Base-by-base conservation (phyloP, 2,888 invertebrate species). In the Gastrophysa polygoni region DNA sequence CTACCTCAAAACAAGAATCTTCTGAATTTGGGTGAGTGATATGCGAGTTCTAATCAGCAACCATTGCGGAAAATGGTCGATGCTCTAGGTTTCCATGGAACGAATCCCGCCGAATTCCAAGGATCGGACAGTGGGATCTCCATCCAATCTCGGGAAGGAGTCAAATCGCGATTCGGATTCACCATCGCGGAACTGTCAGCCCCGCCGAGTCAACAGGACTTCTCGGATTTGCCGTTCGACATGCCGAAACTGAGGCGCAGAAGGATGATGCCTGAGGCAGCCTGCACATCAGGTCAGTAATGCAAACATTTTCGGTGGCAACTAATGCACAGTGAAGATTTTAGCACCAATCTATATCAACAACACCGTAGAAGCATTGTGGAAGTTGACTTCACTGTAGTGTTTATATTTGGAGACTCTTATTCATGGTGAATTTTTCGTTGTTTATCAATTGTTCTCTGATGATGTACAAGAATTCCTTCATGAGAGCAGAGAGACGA, bases 101-200 rank as follows among this genome's bases (percentile, higher is more conserved):
- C 88, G 6, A 89, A 89, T 71, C 87, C 89, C 1, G 38, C 89
- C 11, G 92, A 92, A 82, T 90, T 92, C 70, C 91, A 93, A 72
- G 93, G 93, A 44, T 93, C 93, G 0, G 94, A 94, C 74, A 93
- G 93, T 79, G 94, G 94, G 29, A 94, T 94, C 75, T 94, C 93
- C 6, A 88, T 94, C 71, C 93, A 92, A 76, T 93, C 92, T 1
- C 85, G 91, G 20, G 91, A 91, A 57, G 61, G 60, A 10, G 68
- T 89, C n/a, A 91, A 91, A 77, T 88, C 87, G 6, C 80, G 88
- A 47, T 77, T 80, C 61, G 78, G 76, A 14, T 75, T 80, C 64
- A 71, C 74, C 18, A 64, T 65, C 1, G 71, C 72, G 2, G 78
- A 78, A 65, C 61, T 78, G 62, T 74, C 76, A 16, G 83, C 86